Base-by-base conservation (phyloP, 2,888 invertebrate species). In the Lithophane ornitopus region DNA sequence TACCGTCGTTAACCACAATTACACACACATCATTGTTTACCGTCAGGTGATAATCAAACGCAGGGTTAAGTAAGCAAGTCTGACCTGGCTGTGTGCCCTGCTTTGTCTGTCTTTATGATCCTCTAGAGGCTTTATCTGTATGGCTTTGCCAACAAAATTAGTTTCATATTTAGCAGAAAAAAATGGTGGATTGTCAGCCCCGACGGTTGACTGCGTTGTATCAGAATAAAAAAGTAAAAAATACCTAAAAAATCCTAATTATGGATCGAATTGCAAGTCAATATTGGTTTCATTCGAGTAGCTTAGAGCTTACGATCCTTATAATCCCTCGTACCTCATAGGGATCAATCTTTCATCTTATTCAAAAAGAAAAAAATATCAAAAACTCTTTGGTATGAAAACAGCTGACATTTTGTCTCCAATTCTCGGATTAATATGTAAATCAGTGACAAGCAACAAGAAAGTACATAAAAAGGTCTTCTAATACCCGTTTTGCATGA, bases 401-500 rank as follows among this genome's bases (percentile, higher is more conserved):
- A 62, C 86, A 83, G 86, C 83, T 85, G 83, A 72, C 68, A 82
- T 83, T 74, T 39, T 66, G 63, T 62, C 73, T 71, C 61, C 56
- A 11, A 74, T 71, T 83, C 83, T 62, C 83, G 72, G 86, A 83
- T 83, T 74, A 78, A 59, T 85, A 83, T 83, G 83, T 82, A 83
- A 83, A 83, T 83, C 58, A 71, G 70, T 69, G 61, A 78, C 74
- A 63, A 69, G 70, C 70, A 70, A 80, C 74, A 87, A 76, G 70
- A 84, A 74, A 76, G 71, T 70, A 87, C 85, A 78, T 85, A 78
- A 87, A 86, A 85, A 85, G 87, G 78, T 74, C 82, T 72, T 67
- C 70, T 87, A 81, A 85, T 87, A 73, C 85, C 85, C 63, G 61
- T 76, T 85, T 86, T 86, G 85, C 85, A 80, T 74, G 75, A 85